Evolutionary conservation across 2,888 invertebrate genomes (phyloP).

Genomic region (Drepana falcataria): DNA sequence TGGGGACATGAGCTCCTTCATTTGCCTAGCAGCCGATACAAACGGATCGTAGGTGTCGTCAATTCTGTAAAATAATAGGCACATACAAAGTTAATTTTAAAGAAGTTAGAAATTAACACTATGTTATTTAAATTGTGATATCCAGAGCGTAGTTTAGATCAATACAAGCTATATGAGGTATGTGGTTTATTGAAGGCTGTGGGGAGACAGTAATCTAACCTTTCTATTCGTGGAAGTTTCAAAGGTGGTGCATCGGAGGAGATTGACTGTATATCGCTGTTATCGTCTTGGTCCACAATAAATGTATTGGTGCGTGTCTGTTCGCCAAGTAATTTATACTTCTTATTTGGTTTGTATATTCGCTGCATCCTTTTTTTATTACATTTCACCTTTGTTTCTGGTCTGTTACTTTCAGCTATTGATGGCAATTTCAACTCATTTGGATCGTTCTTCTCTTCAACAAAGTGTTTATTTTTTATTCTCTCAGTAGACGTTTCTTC

Average conservation of each 20-base stretch:
- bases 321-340: conserved; percentile 48
- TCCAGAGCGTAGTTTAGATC: too few species aligned
- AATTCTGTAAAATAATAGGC: conserved; percentile 51
- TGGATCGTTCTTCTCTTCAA: conserved; percentile 6
- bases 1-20: conserved; percentile 87
- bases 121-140: too few species aligned
- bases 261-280: conserved; percentile 52
- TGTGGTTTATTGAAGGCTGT: neutral
- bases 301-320: conserved; percentile 52
- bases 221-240: conserved; percentile 68
- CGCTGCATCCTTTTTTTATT: conserved; percentile 45
- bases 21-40: conserved; percentile 87
- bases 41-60: conserved; percentile 86
- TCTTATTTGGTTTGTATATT: conserved; percentile 46
- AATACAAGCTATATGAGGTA: too few species aligned
- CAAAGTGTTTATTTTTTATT: conserved; percentile 8
- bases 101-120: neutral
- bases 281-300: conserved; percentile 46
- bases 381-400: conserved; percentile 31
- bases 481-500: conserved; percentile 26
- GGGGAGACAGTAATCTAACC: conserved; percentile 44
- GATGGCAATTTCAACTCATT: conserved; percentile 51
- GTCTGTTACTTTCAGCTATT: conserved; percentile 52
- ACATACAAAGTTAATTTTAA: conserved; percentile 11
- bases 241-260: conserved; percentile 61